A percentile compares a stretch with the other conserved stretches of the same genome.
phyloP scores from a whole-genome alignment of 2,797 vertebrate species.

The Holocentrus rufus region DNA sequence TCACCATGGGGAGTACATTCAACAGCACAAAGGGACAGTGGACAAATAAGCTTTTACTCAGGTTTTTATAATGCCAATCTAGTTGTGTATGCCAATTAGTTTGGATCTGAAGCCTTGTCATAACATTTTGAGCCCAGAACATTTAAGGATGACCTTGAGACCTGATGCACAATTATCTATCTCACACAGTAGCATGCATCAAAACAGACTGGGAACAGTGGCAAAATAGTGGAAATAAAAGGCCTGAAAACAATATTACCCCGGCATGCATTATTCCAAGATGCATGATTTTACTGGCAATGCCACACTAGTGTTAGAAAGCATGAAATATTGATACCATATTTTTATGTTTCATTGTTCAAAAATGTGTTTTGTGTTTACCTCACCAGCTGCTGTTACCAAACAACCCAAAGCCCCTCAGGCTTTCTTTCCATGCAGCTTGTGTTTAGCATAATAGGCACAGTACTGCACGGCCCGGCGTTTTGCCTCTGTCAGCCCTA shows the following conservation, averaged over 20 bases:
- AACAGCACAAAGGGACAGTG: slow-evolving; percentile 11
- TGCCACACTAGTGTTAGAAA: slow-evolving; percentile 16
- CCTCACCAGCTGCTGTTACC: slow-evolving; percentile 58
- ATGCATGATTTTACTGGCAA: slow-evolving; percentile 55
- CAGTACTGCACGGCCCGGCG: slow-evolving; percentile 61
- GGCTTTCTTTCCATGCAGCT: slow-evolving; percentile 53
- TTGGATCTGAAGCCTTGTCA: slow-evolving; percentile 12
- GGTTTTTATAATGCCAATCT: slow-evolving; percentile 22
- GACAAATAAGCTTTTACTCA: slow-evolving; percentile 1
- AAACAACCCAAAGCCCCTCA: slow-evolving; percentile 52
- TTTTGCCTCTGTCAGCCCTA: slow-evolving; percentile 74
- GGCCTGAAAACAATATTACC: too few species aligned
- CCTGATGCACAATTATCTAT: slow-evolving; percentile 41
- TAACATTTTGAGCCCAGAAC: slow-evolving; percentile 23
- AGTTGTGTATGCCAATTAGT: slow-evolving; percentile 38
- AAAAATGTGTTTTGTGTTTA: slow-evolving; percentile 66
- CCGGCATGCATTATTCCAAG: slow-evolving; percentile 17
- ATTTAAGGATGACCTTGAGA: slow-evolving; percentile 22
- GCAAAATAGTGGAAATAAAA: slow-evolving; percentile 54
- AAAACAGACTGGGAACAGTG: slow-evolving; percentile 30
- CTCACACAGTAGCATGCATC: slow-evolving; percentile 33
- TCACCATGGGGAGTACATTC: slow-evolving; percentile 26
- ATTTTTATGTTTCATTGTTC: slow-evolving; percentile 55
- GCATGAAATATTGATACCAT: slow-evolving; percentile 62
- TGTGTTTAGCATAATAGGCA: slow-evolving; percentile 74